Conservation (phyloP, 2,113 vertebrate species). For the Glareola pratincola region DNA sequence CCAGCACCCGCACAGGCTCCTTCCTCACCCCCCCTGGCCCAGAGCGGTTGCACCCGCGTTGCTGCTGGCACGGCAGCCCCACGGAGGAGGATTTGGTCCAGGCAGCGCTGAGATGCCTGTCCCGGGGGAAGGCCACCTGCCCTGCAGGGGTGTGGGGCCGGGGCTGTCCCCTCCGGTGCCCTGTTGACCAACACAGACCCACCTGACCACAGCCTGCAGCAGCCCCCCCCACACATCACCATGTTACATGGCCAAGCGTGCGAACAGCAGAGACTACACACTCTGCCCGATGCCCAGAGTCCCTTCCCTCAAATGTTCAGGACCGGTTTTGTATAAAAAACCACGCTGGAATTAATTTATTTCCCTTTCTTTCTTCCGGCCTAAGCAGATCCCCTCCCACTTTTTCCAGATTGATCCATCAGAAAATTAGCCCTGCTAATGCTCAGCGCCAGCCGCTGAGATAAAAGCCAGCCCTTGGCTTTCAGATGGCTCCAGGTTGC, state of each 20-base stretch:
- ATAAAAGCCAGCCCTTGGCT: slow-evolving; percentile 22
- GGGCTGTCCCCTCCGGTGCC: too few relatives aligned
- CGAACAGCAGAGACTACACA: not conserved
- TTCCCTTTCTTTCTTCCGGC: not conserved
- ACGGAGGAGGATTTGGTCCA: fast-evolving
- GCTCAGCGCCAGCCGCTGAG: not conserved
- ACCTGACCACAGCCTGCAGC: fast-evolving
- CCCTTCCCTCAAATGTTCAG: not conserved
- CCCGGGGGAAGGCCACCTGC: not conserved
- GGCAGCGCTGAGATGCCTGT: not conserved
- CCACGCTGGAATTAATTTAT: not conserved
- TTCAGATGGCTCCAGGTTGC: not conserved
- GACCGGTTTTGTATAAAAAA: not conserved
- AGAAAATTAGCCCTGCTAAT: not conserved
- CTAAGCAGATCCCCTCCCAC: slow-evolving; percentile 13
- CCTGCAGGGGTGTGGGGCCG: not conserved
- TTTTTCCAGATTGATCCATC: slow-evolving; percentile 34
- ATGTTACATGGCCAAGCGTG: fast-evolving
- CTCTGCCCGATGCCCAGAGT: not conserved
- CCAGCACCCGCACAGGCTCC: not conserved
- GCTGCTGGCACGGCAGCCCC: not conserved
- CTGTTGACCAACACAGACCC: not conserved
- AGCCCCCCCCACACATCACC: fast-evolving
- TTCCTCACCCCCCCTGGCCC: not conserved
- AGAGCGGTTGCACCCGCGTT: fast-evolving